Evolutionary conservation across 2,113 vertebrate species (phyloP).

Genomic region (Laticauda laticaudata): DNA sequence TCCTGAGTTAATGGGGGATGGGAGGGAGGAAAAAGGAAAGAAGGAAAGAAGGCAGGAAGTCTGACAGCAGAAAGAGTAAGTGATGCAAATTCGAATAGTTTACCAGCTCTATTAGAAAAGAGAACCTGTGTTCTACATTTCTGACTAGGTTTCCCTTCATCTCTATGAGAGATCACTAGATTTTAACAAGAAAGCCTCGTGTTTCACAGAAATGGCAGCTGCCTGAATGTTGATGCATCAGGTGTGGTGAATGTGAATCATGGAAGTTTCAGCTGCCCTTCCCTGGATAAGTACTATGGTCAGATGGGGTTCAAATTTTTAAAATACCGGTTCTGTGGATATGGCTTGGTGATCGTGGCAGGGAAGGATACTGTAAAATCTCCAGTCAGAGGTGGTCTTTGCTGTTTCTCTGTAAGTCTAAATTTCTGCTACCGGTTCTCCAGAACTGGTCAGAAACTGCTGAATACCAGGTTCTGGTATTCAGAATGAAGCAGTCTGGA

Average conservation of each 20-base stretch:
- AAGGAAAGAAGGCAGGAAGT: not conserved
- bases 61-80: not conserved
- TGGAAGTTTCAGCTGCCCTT: not conserved
- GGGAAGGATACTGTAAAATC: too few species aligned
- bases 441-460: too few species aligned
- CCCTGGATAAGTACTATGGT: not conserved
- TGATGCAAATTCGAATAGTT: not conserved
- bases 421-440: too few species aligned
- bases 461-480: too few species aligned
- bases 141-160: not conserved
- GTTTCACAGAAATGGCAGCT: not conserved
- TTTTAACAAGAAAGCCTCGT: not conserved
- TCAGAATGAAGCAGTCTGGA: not conserved
- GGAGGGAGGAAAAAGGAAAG: too few species aligned
- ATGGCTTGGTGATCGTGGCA: too few species aligned
- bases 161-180: not conserved
- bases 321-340: too few species aligned
- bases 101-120: not conserved
- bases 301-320: not conserved
- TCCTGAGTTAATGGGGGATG: not conserved
- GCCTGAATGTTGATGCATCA: not conserved
- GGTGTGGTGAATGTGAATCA: not conserved
- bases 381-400: too few species aligned
- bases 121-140: not conserved
- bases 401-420: too few species aligned